These are phyloP conservation scores for Podocnemis expansa DNA, from an alignment of 2,113 vertebrate genomes.

Conservation along the genomic window DNA sequence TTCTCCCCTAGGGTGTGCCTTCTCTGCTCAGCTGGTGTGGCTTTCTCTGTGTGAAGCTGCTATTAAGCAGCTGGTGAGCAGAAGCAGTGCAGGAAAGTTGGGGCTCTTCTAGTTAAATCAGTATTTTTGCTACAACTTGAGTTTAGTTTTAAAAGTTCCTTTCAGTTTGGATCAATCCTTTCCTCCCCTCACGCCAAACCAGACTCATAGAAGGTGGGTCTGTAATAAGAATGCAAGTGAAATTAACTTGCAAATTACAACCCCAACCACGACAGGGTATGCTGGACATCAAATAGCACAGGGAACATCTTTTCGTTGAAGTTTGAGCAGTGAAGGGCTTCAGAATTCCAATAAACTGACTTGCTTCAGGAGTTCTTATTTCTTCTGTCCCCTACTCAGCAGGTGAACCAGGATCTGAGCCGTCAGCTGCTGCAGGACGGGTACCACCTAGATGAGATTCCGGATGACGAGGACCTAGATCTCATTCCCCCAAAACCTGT, in stretches of 20 bases:
- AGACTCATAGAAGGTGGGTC: no score
- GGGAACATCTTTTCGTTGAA: neutral
- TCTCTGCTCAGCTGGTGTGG: neutral
- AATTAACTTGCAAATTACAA: neutral
- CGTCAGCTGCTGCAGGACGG: slow-evolving; percentile 93
- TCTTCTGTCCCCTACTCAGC: slow-evolving; percentile 33
- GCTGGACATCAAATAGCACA: neutral
- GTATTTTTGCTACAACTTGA: neutral
- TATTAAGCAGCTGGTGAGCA: neutral
- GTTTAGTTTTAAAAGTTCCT: neutral
- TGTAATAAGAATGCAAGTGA: neutral
- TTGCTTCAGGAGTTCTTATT: neutral
- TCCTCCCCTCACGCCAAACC: neutral
- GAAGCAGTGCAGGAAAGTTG: neutral
- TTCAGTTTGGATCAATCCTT: neutral
- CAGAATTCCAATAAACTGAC: neutral
- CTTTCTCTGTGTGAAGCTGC: neutral
- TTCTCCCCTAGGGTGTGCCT: neutral
- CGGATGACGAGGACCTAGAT: slow-evolving; percentile 95
- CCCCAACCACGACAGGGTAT: neutral
- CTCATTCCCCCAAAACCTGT: slow-evolving; percentile 94
- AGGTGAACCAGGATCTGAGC: slow-evolving; percentile 95
- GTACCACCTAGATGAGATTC: slow-evolving; percentile 95
- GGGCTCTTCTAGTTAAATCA: accelerated
- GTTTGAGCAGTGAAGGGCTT: neutral